Conservation (phyloP, 2,888 invertebrate species). For the Zele albiditarsus region DNA sequence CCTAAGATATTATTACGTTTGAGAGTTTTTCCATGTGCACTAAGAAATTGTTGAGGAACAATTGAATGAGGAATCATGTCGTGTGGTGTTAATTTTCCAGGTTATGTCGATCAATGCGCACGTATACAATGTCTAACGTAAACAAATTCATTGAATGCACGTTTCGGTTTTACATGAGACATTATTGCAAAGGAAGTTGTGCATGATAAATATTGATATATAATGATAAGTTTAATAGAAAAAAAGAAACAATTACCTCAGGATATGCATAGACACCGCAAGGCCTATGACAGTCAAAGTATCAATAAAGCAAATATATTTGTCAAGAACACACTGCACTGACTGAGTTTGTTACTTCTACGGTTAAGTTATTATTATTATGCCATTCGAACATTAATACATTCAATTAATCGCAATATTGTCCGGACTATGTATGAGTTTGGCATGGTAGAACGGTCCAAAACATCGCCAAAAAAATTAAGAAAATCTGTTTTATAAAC, state of each 20-base stretch:
- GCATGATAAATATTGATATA: neutral
- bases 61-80: conserved; percentile 28
- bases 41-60: neutral
- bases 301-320: conserved; percentile 70
- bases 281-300: conserved; percentile 67
- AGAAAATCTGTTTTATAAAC: conserved; percentile 49
- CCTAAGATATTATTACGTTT: neutral
- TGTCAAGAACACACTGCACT: conserved; percentile 57
- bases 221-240: neutral
- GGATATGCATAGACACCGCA: conserved; percentile 70
- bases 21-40: neutral
- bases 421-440: conserved; percentile 25
- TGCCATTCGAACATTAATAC: conserved; percentile 41
- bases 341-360: conserved; percentile 52
- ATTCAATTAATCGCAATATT: conserved; percentile 38
- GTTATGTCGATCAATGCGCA: conserved; percentile 47
- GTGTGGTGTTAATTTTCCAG: conserved; percentile 38
- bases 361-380: conserved; percentile 27
- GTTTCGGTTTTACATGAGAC: neutral
- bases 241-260: conserved; percentile 59
- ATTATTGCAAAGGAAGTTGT: neutral
- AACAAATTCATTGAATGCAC: conserved; percentile 44
- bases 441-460: conserved; percentile 46
- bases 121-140: conserved; percentile 47
- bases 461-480: conserved; percentile 40